Evolutionary conservation across 2,888 invertebrate genomes (phyloP), one percentile per base, ranked within the genome.

Genomic region (Drepanosiphum platanoidis): DNA sequence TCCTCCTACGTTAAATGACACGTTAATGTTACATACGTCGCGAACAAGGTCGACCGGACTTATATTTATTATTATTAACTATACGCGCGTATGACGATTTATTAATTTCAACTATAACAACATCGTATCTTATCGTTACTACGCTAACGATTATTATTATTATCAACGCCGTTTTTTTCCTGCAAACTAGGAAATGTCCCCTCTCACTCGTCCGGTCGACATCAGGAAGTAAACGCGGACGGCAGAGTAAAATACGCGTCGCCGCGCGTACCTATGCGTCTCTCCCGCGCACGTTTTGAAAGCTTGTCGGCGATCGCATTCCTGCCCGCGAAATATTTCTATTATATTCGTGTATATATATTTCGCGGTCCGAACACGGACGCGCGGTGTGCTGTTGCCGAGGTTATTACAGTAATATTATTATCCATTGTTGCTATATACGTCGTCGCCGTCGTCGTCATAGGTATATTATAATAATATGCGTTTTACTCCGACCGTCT

Each of bases 41-140:
- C 42, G 42, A 52, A 34, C 78, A 64, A 78, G 78, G 78, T 78
- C 78, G 42, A 78, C 64, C 64, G 64, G 78, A 78, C 64, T 27
- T 8, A 13, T 11, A n/a, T n/a, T n/a, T n/a, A n/a, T n/a, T n/a
- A n/a, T n/a, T n/a, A n/a, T n/a, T n/a, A n/a, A n/a, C n/a, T n/a
- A n/a, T n/a, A 13, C 71, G 61, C 61, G n/a, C 22, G n/a, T 27
- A 27, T 27, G 27, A 71, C 27, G 27, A 66, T 66, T 66, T 66
- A 66, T 32, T 66, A 66, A 66, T 42, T 72, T 61, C 77, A 36
- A 77, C 22, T 36, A 2, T n/a, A 61, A 34, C 36, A 34, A 71
- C 30, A n/a, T n/a, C n/a, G n/a, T n/a, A n/a, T n/a, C n/a, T n/a
- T n/a, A n/a, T n/a, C n/a, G n/a, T 27, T 18, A 22, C 15, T 3